Conservation (phyloP, 2,113 vertebrate genomes). For the Mionectes macconnelli region DNA sequence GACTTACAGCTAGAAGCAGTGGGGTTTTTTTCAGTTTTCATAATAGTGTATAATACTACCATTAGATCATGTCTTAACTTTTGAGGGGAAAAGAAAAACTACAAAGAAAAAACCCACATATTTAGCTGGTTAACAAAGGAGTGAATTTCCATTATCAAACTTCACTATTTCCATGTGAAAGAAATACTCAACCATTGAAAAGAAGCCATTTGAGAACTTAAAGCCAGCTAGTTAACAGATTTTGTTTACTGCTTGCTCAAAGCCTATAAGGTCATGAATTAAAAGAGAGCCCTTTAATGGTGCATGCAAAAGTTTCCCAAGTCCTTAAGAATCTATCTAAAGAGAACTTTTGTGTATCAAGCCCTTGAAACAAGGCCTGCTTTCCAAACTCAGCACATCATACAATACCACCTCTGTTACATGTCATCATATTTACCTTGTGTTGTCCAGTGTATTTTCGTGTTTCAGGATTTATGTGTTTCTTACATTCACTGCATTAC, state of each 20-base stretch:
- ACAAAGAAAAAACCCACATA: not conserved
- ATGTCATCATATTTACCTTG: not conserved
- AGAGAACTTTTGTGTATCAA: not conserved
- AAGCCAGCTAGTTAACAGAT: not conserved
- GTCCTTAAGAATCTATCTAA: not conserved
- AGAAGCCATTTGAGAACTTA: not conserved
- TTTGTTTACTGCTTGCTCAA: not conserved
- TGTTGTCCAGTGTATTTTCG: not conserved
- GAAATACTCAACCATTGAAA: not conserved
- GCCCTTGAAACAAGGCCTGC: not conserved
- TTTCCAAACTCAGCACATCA: not conserved
- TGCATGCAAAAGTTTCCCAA: not conserved
- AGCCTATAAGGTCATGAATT: not conserved
- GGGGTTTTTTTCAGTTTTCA: not conserved
- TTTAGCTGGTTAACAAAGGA: not conserved
- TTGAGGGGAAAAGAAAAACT: not conserved
- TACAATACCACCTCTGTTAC: not conserved
- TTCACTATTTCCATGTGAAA: not conserved
- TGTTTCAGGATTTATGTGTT: not conserved
- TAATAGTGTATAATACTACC: not conserved
- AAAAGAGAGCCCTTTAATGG: not conserved
- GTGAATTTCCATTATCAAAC: not conserved
- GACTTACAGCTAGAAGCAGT: not conserved
- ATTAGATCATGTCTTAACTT: not conserved
- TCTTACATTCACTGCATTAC: not conserved